A percentile compares a stretch with the other conserved stretches of the same genome.
Evolutionary conservation across 1,140 invertebrate species (phyloP).

Genomic region (Potamilus streckersoni): DNA sequence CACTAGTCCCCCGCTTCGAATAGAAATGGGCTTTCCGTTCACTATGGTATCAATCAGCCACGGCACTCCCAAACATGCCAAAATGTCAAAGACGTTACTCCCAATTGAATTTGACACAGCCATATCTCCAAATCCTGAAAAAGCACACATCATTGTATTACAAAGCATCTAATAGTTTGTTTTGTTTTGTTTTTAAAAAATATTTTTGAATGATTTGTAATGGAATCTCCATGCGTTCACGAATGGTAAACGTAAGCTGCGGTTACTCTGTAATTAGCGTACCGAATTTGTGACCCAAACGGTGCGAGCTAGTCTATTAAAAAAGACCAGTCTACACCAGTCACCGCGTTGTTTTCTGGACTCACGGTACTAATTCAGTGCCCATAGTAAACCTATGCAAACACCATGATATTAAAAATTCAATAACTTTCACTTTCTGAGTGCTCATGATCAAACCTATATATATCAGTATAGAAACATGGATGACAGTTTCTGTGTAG

Average conservation of each 20-base stretch:
- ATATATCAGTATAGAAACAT: too few relatives aligned
- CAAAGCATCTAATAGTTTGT: too few relatives aligned
- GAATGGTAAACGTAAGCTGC: not conserved
- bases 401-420: too few relatives aligned
- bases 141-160: not conserved
- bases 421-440: too few relatives aligned
- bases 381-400: too few relatives aligned
- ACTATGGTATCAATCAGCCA: slow-evolving; percentile 73
- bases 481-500: too few relatives aligned
- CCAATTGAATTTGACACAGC: slow-evolving; percentile 98
- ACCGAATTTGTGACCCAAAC: too few relatives aligned
- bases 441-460: too few relatives aligned
- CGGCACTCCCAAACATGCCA: slow-evolving; percentile 94
- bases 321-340: not conserved
- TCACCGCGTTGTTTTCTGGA: not conserved
- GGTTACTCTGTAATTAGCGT: not conserved
- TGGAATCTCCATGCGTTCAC: not conserved
- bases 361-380: too few relatives aligned
- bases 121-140: slow-evolving; percentile 85
- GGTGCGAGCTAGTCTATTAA: not conserved
- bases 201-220: not conserved
- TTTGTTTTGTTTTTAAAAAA: too few relatives aligned
- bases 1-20: slow-evolving; percentile 53
- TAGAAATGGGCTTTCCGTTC: slow-evolving; percentile 34
- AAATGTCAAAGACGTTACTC: slow-evolving; percentile 99